Evolutionary conservation across 2,888 invertebrate genomes (phyloP), one percentile per base, ranked within the genome.

Genomic region (Stenchaetothrips biformis): DNA sequence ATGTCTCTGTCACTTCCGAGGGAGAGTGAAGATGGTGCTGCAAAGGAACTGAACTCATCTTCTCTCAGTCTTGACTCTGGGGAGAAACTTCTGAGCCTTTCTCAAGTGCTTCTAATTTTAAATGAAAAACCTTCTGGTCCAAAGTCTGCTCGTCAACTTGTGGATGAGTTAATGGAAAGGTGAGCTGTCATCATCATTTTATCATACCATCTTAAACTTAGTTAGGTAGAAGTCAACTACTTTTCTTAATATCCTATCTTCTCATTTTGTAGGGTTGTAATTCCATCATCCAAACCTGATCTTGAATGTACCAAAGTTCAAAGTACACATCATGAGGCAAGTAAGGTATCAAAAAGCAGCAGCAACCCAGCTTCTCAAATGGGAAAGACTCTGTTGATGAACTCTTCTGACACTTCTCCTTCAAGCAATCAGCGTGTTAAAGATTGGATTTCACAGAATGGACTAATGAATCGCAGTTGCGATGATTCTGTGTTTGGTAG

Each of bases 21-120:
- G 25, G 25, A 74, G 1, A 11, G 21, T 74, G 67, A 74, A 25
- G 9, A 7, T 25, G 8, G 67, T 25, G 25, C 8, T 7, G 25
- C 11, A 8, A 25, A 74, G 25, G 67, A 74, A 11, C 67, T 74
- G 25, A 74, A 74, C 25, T 74, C 67, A 25, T 74, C 67, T 11
- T 74, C 67, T 21, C 25, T 74, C 21, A 74, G 67, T 11, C 67
- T 74, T n/a, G 67, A 74, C 25, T 74, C 67, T 21, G 67, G 67
- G 21, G 67, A 74, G 25, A 74, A 74, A 21, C 25, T 74, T 21
- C 11, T 74, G 21, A 21, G 25, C 25, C 21, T 74, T 7, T 74
- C 67, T 74, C 67, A 74, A 74, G 25, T 74, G 67, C 21, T 74
- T 11, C 21, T 25, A 4, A 25, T 74, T 25, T 25, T 74, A 25